phyloP scores from a whole-genome alignment of 2,888 invertebrate species.

The Chrysolina oricalcia region DNA sequence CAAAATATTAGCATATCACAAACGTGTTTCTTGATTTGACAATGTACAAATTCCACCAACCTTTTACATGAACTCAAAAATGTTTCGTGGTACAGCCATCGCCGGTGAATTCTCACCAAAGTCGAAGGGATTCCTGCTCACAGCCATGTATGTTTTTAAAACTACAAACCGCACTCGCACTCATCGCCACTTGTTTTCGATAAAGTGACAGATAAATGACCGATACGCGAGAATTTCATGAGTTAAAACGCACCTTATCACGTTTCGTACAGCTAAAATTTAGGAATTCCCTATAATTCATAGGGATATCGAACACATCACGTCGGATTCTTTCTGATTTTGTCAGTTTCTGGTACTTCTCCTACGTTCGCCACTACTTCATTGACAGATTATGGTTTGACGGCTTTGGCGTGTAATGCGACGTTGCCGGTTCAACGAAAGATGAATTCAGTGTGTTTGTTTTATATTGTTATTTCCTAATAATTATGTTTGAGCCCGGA shows the following conservation, averaged over 20 bases:
- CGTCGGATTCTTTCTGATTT: slow-evolving; percentile 2
- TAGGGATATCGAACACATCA: slow-evolving; percentile 11
- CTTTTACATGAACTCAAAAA: slow-evolving; percentile 2
- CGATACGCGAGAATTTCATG: background rate
- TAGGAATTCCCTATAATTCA: background rate
- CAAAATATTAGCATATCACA: background rate
- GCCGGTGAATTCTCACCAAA: slow-evolving; percentile 4
- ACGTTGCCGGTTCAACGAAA: slow-evolving; percentile 1
- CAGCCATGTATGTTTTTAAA: slow-evolving; percentile 15
- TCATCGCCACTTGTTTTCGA: background rate
- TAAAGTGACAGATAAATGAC: background rate
- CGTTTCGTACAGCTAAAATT: background rate
- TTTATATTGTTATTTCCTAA: no score
- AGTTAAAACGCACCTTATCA: background rate
- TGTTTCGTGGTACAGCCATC: background rate
- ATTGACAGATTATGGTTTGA: slow-evolving; percentile 12
- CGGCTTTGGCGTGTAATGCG: background rate
- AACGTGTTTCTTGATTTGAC: background rate
- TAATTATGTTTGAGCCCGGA: no score
- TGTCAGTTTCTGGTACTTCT: slow-evolving; percentile 11
- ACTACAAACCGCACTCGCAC: slow-evolving; percentile 8
- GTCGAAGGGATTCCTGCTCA: slow-evolving; percentile 15
- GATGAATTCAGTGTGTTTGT: background rate
- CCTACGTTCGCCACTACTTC: slow-evolving; percentile 5
- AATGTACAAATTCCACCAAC: slow-evolving; percentile 1